phyloP scores from a whole-genome alignment of 2,888 invertebrate species.

The Watsonalla cultraria region DNA sequence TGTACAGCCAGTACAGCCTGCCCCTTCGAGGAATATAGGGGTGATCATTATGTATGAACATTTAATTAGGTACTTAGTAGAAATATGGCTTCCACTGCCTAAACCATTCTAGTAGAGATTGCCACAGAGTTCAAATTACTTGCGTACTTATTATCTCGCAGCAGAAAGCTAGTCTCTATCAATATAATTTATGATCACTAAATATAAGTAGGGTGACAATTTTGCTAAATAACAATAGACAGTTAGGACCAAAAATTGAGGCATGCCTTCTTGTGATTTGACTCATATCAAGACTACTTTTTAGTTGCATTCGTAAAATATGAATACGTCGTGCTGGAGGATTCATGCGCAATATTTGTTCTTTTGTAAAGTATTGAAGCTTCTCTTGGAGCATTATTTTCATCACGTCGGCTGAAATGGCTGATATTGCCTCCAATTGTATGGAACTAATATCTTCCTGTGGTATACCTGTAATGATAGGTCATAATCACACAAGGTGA shows the following conservation, averaged over 20 bases:
- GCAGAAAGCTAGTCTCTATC: too few relatives aligned
- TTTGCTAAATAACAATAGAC: constrained; percentile 6
- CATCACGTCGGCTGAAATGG: constrained; percentile 50
- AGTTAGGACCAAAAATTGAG: constrained; percentile 3
- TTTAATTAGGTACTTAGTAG: too few relatives aligned
- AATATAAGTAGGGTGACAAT: constrained; percentile 12
- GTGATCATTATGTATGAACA: too few relatives aligned
- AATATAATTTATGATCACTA: neutral
- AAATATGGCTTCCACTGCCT: too few relatives aligned
- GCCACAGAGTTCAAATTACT: too few relatives aligned
- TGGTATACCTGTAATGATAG: constrained; percentile 41
- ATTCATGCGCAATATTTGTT: constrained; percentile 61
- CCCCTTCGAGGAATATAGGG: too few relatives aligned
- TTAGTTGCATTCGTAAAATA: constrained; percentile 59
- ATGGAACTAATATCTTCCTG: constrained; percentile 53
- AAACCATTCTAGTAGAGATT: too few relatives aligned
- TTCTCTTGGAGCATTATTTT: constrained; percentile 51
- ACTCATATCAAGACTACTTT: constrained; percentile 50
- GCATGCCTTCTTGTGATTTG: constrained; percentile 34
- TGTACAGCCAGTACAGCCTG: too few relatives aligned
- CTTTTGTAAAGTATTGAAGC: constrained; percentile 55
- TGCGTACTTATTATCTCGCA: too few relatives aligned
- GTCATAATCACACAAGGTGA: neutral
- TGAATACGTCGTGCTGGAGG: constrained; percentile 52
- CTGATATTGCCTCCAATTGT: constrained; percentile 57